These are phyloP conservation scores for Ochotona princeps DNA, from an alignment of 2,113 vertebrate species.

Conservation along the genomic window DNA sequence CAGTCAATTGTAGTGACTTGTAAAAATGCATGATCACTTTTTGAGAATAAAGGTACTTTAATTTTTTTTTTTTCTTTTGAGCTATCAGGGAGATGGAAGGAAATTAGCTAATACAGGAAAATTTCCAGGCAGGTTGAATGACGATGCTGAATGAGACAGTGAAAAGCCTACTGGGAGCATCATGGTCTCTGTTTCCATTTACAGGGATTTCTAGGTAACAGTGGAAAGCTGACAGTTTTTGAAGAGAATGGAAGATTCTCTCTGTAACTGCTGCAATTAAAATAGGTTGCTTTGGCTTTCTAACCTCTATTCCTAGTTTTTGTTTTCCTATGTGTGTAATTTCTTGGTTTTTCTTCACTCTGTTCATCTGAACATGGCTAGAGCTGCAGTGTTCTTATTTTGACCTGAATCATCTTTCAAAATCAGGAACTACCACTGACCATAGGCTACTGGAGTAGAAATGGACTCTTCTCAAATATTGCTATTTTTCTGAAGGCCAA, in stretches of 20 bases:
- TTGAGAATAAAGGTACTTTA: background rate
- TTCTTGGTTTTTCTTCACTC: background rate
- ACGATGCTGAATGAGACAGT: background rate
- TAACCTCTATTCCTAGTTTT: background rate
- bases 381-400: background rate
- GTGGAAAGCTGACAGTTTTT: background rate
- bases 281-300: background rate
- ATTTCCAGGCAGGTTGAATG: background rate
- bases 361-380: background rate
- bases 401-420: background rate
- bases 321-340: background rate
- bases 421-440: background rate
- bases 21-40: background rate
- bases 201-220: background rate
- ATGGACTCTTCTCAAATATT: background rate
- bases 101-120: background rate
- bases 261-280: background rate
- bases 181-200: background rate
- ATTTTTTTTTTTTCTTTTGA: background rate
- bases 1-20: background rate
- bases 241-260: background rate
- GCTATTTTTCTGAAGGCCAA: background rate
- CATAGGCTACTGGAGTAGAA: background rate
- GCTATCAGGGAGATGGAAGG: background rate
- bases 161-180: background rate